Base-by-base conservation (phyloP, 2,888 invertebrate species). In the Drosophila testacea region DNA sequence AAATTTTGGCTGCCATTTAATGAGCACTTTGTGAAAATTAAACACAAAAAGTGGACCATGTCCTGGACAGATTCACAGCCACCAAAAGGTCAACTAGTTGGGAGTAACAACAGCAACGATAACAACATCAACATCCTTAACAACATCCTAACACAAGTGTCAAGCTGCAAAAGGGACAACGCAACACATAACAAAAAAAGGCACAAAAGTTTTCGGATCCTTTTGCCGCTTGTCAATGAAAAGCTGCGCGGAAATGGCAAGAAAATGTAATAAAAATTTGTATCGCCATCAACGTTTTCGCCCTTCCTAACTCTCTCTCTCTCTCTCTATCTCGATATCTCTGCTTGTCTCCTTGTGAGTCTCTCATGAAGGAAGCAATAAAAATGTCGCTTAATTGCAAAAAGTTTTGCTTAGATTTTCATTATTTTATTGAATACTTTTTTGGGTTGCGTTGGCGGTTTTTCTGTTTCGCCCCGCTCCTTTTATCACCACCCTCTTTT, bases 321-420 rank as follows among this genome's bases (percentile, higher is more conserved):
- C 30, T 32, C 50, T 9, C 46, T 27, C 22, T 34, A 4, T 41
- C 51, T 30, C 67, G 32, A 9, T 28, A n/a, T 27, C 67, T 46
- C 13, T 44, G 36, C 6, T 32, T 16, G 7, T 32, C 22, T 57
- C 30, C 16, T 57, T 55, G 32, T 16, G 7, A 28, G 13, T 57
- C 34, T 27, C 60, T 57, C 75, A 81, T 79, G 60, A 69, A 79
- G 82, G 86, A 85, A 82, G 86, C 80, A 85, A 82, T 82, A 82
- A 82, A 82, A 82, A 85, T 82, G 82, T 82, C 82, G 77, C 86
- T 79, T 88, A 88, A 89, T 88, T 88, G 86, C 86, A 73, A 73
- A 88, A 88, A 88, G 77, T 88, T 88, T 83, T 88, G 82, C 81
- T 80, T 81, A 79, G 83, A 87, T 79, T 80, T 84, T 84, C 73